These are phyloP conservation scores for Merodon equestris DNA, from an alignment of 2,888 invertebrate species.

Conservation along the genomic window DNA sequence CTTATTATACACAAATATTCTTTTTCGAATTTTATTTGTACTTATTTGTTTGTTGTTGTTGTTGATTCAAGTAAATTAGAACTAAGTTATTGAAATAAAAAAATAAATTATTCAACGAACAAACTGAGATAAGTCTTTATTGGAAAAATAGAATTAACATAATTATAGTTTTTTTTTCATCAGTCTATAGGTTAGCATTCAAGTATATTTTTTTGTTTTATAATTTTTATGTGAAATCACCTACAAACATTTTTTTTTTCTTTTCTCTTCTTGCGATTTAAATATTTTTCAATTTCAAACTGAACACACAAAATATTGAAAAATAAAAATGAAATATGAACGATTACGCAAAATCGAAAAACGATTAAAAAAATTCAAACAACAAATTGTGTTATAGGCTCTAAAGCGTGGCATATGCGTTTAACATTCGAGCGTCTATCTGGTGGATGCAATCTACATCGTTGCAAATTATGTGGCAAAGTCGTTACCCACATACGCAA, in stretches of 20 bases:
- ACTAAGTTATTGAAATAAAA: no score
- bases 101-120: no score
- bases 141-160: slow-evolving; percentile 13
- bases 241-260: slow-evolving; percentile 79
- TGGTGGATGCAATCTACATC: slow-evolving; percentile 95
- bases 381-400: slow-evolving; percentile 84
- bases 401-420: slow-evolving; percentile 97
- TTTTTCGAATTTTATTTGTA: no score
- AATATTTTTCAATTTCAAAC: slow-evolving; percentile 59
- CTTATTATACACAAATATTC: no score
- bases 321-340: slow-evolving; percentile 52
- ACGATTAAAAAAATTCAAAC: slow-evolving; percentile 50
- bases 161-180: neutral
- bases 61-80: no score
- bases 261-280: slow-evolving; percentile 77
- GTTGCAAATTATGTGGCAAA: slow-evolving; percentile 96
- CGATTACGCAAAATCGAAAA: slow-evolving; percentile 52
- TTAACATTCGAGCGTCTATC: slow-evolving; percentile 95
- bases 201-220: slow-evolving; percentile 67
- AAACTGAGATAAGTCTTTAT: neutral
- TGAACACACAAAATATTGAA: slow-evolving; percentile 58
- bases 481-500: slow-evolving; percentile 96
- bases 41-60: no score
- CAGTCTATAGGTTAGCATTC: slow-evolving; percentile 11
- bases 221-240: slow-evolving; percentile 73